phyloP scores from a whole-genome alignment of 2,113 vertebrate genomes.

The Istiophorus platypterus region DNA sequence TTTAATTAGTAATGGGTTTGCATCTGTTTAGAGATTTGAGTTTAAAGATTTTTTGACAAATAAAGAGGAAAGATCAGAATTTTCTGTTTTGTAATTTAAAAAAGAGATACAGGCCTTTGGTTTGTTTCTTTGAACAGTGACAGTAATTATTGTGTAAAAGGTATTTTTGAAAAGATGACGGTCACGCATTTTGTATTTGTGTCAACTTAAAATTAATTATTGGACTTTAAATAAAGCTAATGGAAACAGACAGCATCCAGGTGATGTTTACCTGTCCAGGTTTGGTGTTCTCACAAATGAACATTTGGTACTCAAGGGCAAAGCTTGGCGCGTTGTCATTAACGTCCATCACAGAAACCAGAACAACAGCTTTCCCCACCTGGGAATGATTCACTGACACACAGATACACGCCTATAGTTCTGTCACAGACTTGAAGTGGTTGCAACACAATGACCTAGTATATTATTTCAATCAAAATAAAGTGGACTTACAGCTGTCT shows the following conservation, averaged over 20 bases:
- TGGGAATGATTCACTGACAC: constrained; percentile 45
- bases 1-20: too few relatives aligned
- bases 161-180: too few relatives aligned
- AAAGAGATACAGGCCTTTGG: background rate
- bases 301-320: background rate
- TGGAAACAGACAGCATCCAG: background rate
- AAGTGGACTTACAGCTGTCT: constrained; percentile 41
- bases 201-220: too few relatives aligned
- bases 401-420: background rate
- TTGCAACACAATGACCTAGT: background rate
- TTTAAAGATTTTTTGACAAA: too few relatives aligned
- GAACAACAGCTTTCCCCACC: constrained; percentile 50
- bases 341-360: constrained; percentile 53
- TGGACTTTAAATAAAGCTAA: too few relatives aligned
- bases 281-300: constrained; percentile 42
- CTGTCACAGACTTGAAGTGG: background rate
- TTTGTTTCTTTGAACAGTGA: too few relatives aligned
- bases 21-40: too few relatives aligned
- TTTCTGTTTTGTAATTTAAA: too few relatives aligned
- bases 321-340: constrained; percentile 60
- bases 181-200: too few relatives aligned
- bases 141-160: too few relatives aligned
- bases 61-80: too few relatives aligned
- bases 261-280: constrained; percentile 52
- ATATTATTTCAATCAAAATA: background rate